These are phyloP conservation scores for Troides aeacus DNA, from an alignment of 2,888 invertebrate genomes.

Conservation along the genomic window DNA sequence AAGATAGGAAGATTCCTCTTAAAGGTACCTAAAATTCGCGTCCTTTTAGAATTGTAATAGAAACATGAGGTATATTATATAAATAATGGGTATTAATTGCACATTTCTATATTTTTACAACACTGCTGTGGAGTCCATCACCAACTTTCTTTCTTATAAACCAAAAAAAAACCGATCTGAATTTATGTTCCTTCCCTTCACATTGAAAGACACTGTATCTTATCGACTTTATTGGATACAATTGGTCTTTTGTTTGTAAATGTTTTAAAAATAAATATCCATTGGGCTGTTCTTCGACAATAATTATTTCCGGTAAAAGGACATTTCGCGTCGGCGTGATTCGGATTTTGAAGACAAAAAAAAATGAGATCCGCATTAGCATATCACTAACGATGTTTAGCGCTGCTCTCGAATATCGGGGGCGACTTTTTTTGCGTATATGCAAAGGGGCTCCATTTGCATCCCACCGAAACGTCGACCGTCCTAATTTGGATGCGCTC, in stretches of 20 bases:
- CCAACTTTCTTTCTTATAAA: slow-evolving; percentile 38
- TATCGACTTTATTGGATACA: slow-evolving; percentile 65
- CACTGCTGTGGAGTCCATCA: slow-evolving; percentile 31
- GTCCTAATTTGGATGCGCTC: slow-evolving; percentile 72
- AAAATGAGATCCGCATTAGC: slow-evolving; percentile 13
- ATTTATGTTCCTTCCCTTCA: slow-evolving; percentile 60
- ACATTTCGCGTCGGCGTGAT: slow-evolving; percentile 14
- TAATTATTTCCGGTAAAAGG: slow-evolving; percentile 16
- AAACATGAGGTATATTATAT: too few species aligned
- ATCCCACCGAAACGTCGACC: slow-evolving; percentile 57
- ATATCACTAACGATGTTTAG: slow-evolving; percentile 63
- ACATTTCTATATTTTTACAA: slow-evolving; percentile 35
- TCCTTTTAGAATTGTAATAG: too few species aligned
- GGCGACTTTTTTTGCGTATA: slow-evolving; percentile 50
- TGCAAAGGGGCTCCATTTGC: slow-evolving; percentile 68
- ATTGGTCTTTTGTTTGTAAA: slow-evolving; percentile 71
- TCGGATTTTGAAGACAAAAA: not conserved
- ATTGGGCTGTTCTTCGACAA: slow-evolving; percentile 9
- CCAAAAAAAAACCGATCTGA: slow-evolving; percentile 48
- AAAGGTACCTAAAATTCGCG: too few species aligned
- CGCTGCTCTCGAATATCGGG: slow-evolving; percentile 52
- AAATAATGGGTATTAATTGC: slow-evolving; percentile 2
- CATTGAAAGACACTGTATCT: slow-evolving; percentile 54
- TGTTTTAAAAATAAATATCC: slow-evolving; percentile 40
- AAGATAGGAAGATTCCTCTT: too few species aligned